Evolutionary conservation across 2,113 vertebrate species (phyloP), one percentile per base, ranked within the genome.

Genomic region (Neogale vison): DNA sequence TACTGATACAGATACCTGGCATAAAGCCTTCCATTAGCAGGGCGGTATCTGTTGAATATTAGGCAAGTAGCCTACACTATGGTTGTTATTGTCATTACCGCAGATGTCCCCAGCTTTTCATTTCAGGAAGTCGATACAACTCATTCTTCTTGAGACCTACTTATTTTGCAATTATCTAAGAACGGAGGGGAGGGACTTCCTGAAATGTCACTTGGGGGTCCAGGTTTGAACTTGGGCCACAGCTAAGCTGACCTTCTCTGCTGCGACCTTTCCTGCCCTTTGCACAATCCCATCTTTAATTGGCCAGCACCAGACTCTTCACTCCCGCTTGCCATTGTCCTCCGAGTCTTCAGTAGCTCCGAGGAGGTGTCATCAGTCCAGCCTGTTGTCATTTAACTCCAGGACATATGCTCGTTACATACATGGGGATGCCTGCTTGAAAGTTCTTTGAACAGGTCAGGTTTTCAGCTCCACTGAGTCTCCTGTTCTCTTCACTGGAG

Each of bases 141-240:
- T 87, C 69, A 90, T 81, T 97, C 82, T 97, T 90, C 72, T 59
- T 67, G 65, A 93, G 82, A 84, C 63, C 59, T 50, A 55, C 57
- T 92, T 94, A 81, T 36, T 92, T 79, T 96, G 59, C 31, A 80
- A 23, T 96, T 96, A 94, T 47, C 80, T 42, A 90, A 92, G 77
- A 96, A 65, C 84, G 17, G 61, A 9, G 14, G 18, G 15, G 55
- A 21, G 42, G 1, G 6, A 52, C 76, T 92, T 96, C 83, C 74
- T 96, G 83, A 96, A 94, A 77, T 97, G 90, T 95, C 90, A 90
- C 61, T 90, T 96, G 76, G 83, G 72, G 91, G 95, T 95, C 88
- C 69, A 91, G 59, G 79, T 94, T 96, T 96, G 81, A 96, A 94
- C 81, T 93, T 76, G 45, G 82, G 84, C 94, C 50, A 7, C 90